Evolutionary conservation across 35 echinoderm and acorn worm genomes (phyloP).

Genomic region (Lytechinus pictus): DNA sequence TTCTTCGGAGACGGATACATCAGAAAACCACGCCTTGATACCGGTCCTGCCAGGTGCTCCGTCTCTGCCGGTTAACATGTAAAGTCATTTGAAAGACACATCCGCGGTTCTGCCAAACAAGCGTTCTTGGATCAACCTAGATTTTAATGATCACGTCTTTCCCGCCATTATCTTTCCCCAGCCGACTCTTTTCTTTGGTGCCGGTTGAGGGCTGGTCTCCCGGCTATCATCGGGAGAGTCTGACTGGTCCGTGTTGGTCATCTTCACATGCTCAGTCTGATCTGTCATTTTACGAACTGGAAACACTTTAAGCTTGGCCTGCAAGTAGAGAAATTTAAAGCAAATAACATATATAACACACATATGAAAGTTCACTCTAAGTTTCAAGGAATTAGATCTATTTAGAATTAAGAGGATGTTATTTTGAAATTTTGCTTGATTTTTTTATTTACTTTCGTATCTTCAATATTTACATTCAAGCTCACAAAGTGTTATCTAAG

Average conservation of each 20-base stretch:
- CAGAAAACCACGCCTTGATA: background rate
- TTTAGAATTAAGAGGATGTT: too few relatives aligned
- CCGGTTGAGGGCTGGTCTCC: background rate
- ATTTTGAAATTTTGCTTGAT: too few relatives aligned
- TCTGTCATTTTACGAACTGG: conserved; percentile 35
- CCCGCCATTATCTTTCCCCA: conserved; percentile 48
- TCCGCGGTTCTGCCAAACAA: background rate
- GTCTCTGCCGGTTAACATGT: background rate
- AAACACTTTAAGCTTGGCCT: conserved; percentile 72
- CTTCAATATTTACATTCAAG: too few relatives aligned
- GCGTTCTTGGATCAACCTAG: background rate
- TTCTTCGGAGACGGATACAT: background rate
- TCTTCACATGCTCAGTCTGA: background rate
- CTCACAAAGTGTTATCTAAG: too few relatives aligned
- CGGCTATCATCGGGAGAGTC: background rate
- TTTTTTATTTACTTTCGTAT: too few relatives aligned
- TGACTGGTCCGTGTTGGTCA: conserved; percentile 35
- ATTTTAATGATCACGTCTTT: background rate
- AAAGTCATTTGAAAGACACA: background rate
- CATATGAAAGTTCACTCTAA: too few relatives aligned
- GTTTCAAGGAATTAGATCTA: too few relatives aligned
- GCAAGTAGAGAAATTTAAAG: background rate
- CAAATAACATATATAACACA: background rate
- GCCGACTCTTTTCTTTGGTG: conserved; percentile 28
- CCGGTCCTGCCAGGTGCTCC: background rate